Base-by-base conservation (phyloP, 2,797 vertebrate species). In the Channa striata region DNA sequence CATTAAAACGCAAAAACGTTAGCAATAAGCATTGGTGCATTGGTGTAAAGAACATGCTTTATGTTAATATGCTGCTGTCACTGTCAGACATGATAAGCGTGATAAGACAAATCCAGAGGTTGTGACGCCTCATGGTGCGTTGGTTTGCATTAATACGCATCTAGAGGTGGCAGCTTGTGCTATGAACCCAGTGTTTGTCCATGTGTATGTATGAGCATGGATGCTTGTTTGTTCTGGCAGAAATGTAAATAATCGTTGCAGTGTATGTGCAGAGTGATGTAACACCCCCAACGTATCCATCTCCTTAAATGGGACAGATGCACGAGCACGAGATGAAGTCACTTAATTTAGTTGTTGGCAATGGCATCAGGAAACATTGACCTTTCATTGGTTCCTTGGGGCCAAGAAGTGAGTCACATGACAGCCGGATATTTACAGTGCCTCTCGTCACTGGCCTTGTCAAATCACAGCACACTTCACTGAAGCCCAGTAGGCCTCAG, bases 391-490 rank as follows among this genome's bases (percentile, higher is more conserved):
- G 37, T 83, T 91, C 89, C 92, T 93, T 13, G 48, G 67, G 91
- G 93, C 90, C 77, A 84, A 58, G 44, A 75, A 78, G 72, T 91
- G 92, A 91, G 89, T 94, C 92, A 94, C 90, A 76, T 91, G 91
- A 92, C 88, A 84, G 85, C 74, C 71, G 60, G 89, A 90, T 93
- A 91, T 92, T 92, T 91, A 90, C 92, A 90, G 92, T 86, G 86
- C 87, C 83, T 85, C 92, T 92, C 87, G 65, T 92, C 93, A 91
- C 73, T 87, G 87, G 91, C 87, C 88, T 82, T 93, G 92, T 93
- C 92, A 92, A 87, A 92, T 94, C 91, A 91, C 71, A 53, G 87
- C 88, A 92, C 91, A 90, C 91, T 92, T 85, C 90, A 89, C 59
- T 86, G 90, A 75, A 87, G 91, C 79, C 73, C 57, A 16, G 68